phyloP scores from a whole-genome alignment of 2,113 vertebrate genomes.

The Zosterops japonicus region DNA sequence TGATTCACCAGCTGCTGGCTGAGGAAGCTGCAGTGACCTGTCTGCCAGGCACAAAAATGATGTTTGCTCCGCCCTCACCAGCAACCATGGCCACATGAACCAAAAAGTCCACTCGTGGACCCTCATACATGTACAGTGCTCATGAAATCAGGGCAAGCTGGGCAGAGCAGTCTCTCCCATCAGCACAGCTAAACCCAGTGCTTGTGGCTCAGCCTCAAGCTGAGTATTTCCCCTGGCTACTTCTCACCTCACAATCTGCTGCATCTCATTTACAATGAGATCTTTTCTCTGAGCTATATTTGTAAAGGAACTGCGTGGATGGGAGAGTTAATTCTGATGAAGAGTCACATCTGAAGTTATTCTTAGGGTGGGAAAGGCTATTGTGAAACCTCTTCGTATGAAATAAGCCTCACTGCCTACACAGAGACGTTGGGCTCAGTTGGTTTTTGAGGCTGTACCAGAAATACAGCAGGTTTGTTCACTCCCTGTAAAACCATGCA shows the following conservation, averaged over 20 bases:
- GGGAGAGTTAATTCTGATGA: background rate
- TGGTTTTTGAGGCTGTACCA: background rate
- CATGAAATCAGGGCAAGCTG: background rate
- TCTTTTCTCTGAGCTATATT: background rate
- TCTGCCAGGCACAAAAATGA: background rate
- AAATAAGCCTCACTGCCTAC: constrained; percentile 6
- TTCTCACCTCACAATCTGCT: constrained; percentile 20
- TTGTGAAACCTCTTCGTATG: background rate
- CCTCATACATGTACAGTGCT: accelerated
- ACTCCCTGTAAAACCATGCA: background rate
- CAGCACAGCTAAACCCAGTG: background rate
- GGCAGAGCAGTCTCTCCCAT: background rate
- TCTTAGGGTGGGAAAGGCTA: constrained; percentile 15
- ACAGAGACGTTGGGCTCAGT: background rate
- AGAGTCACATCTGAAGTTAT: constrained; percentile 34
- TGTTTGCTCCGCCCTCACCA: background rate
- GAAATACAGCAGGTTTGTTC: background rate
- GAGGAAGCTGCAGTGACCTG: background rate
- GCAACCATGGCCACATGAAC: background rate
- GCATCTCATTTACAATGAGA: background rate
- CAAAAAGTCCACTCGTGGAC: background rate
- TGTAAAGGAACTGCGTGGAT: background rate
- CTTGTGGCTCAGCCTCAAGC: background rate
- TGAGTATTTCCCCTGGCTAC: background rate
- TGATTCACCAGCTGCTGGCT: background rate